A percentile compares a stretch with the other conserved stretches of the same genome.
phyloP scores from a whole-genome alignment of 35 echinoderm and acorn worm genomes.

The Acanthaster planci region DNA sequence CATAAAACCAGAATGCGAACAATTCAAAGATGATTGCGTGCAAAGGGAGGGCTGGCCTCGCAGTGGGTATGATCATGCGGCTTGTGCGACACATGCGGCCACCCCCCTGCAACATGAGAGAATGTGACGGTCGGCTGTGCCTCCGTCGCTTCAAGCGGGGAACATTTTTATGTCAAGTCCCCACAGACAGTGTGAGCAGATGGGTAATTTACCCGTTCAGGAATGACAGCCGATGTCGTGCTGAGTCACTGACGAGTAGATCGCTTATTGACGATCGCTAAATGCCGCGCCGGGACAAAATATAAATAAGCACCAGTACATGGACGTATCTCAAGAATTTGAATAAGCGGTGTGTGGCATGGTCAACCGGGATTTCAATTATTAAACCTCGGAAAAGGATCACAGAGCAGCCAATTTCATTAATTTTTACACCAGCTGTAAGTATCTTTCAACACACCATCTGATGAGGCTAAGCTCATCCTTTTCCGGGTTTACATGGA shows the following conservation, averaged over 20 bases:
- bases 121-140: background rate
- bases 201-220: constrained; percentile 16
- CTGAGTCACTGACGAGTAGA: constrained; percentile 8
- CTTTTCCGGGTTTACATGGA: too few species aligned
- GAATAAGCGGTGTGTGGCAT: too few species aligned
- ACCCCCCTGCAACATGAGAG: background rate
- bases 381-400: too few species aligned
- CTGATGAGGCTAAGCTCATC: too few species aligned
- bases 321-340: too few species aligned
- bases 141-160: background rate
- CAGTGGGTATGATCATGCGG: background rate
- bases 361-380: too few species aligned
- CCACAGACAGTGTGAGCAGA: background rate
- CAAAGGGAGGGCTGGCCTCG: background rate
- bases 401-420: too few species aligned
- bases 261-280: constrained; percentile 11
- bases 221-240: constrained; percentile 17
- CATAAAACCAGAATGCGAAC: too few species aligned
- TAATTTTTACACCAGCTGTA: too few species aligned
- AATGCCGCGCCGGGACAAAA: too few species aligned
- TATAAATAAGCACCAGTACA: too few species aligned
- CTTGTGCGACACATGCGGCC: background rate
- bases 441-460: too few species aligned
- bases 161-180: constrained; percentile 3
- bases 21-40: background rate